Percentiles rank a stretch among this genome's conserved stretches.
Evolutionary conservation across 1,140 invertebrate species (phyloP).

Genomic region (Archegozetes longisetosus): DNA sequence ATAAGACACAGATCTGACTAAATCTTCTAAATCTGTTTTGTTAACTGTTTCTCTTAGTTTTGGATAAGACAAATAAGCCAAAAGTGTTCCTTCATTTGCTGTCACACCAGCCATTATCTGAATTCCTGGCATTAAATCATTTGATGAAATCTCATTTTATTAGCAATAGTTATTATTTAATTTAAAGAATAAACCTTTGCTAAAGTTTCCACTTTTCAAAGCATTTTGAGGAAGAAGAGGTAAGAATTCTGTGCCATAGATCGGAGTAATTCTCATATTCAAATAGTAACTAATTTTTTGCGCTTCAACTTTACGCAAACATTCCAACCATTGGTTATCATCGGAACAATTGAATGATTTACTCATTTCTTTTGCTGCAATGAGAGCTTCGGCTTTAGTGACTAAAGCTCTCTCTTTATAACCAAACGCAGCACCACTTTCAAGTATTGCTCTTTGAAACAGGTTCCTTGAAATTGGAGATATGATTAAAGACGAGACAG

Average conservation of each 20-base stretch:
- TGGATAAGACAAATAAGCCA: too few species aligned
- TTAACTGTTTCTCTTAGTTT: too few species aligned
- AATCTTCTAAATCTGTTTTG: too few species aligned
- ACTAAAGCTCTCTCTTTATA: background rate
- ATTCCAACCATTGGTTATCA: background rate
- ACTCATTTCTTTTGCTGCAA: background rate
- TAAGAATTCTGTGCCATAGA: background rate
- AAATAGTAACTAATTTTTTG: background rate
- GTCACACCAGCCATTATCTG: too few species aligned
- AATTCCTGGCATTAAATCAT: too few species aligned
- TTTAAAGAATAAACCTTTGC: too few species aligned
- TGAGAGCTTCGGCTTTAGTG: background rate
- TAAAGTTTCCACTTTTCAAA: background rate
- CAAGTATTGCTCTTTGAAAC: conserved; percentile 7
- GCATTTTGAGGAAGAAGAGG: background rate
- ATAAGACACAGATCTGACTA: too few species aligned
- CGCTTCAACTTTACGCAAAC: background rate
- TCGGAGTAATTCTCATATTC: too few species aligned
- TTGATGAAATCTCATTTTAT: too few species aligned
- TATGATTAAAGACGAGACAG: conserved; percentile 23
- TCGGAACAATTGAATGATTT: background rate
- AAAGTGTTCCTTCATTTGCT: too few species aligned
- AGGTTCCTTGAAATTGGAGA: conserved; percentile 9
- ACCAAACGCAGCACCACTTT: background rate
- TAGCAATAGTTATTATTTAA: too few species aligned